Evolutionary conservation across 2,888 invertebrate genomes (phyloP), one percentile per base, ranked within the genome.

Genomic region (Ommatoiulus sabulosus): DNA sequence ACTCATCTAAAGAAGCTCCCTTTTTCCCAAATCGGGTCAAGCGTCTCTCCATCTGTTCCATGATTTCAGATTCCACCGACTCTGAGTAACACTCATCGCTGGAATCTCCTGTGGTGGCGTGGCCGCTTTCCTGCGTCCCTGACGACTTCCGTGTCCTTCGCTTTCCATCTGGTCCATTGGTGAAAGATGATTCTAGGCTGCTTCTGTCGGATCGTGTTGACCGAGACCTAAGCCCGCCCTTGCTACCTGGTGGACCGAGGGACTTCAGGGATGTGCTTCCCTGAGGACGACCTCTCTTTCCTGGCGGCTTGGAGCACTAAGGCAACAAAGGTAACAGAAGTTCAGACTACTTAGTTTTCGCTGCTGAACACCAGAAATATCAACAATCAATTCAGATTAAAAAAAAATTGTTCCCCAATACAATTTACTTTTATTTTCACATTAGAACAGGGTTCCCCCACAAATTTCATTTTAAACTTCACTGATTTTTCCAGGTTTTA

Each of bases 201-300:
- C 89, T 90, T 35, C 89, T 89, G 52, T 91, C 91, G 8, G 91
- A 91, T 4, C 91, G 90, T 1, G 90, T 91, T 7, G 88, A 86
- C 12, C 90, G 89, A 24, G 90, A 87, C 43, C 89, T 44, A 44
- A 89, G 87, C 17, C 88, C 35, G n/a, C 57, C 80, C 44, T 52
- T 20, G 24, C 87, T 87, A 1, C 87, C 87, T 0, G 52, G 48
- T 20, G 57, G 52, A 15, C 63, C 63, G 10, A 20, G n/a, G 57
- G 57, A 43, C 8, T 84, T 48, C 3, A 88, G 46, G 6, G 87
- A 88, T 84, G 89, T 72, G n/a, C 85, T 85, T 12, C 84, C 89
- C 12, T 90, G 90, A 12, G 90, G 90, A 8, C 90, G 89, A 7
- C 90, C 90, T 20, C 90, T 84, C 85, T 89, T 90, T 12, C 85